Conservation (phyloP, 1,140 invertebrate species). For the Proales similis region DNA sequence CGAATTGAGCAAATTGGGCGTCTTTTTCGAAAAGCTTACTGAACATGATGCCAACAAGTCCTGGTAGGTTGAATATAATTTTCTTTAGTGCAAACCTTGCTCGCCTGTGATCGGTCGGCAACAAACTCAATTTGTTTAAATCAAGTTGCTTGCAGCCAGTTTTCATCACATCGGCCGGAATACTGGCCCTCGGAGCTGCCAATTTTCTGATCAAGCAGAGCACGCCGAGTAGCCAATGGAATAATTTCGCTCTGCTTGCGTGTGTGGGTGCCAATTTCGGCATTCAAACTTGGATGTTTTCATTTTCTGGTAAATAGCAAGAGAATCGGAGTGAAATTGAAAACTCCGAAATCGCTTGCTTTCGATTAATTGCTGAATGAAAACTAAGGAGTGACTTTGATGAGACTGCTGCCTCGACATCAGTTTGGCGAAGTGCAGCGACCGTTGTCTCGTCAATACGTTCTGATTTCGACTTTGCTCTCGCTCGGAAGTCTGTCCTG, state of each 20-base stretch:
- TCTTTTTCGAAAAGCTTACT: too few species aligned
- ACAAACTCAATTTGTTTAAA: too few species aligned
- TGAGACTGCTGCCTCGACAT: conserved; percentile 26
- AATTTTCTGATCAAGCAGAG: not conserved
- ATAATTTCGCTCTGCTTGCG: conserved; percentile 5
- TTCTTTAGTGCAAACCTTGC: too few species aligned
- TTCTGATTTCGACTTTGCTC: conserved; percentile 7
- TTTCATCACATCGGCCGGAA: not conserved
- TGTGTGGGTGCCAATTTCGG: conserved; percentile 10
- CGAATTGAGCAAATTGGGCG: too few species aligned
- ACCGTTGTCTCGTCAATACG: conserved; percentile 15
- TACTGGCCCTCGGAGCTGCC: not conserved
- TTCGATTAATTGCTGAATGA: not conserved
- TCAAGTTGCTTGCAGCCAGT: conserved; percentile 1
- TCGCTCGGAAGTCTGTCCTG: conserved; percentile 21
- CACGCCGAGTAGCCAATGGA: not conserved
- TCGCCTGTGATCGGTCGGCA: too few species aligned
- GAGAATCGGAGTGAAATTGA: not conserved
- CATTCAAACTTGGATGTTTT: conserved; percentile 25
- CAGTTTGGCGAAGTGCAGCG: conserved; percentile 25
- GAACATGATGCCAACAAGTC: too few species aligned
- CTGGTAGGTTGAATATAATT: too few species aligned
- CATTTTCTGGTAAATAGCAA: conserved; percentile 27
- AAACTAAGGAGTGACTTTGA: conserved; percentile 23
- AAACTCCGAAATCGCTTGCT: not conserved